Evolutionary conservation across 2,113 vertebrate genomes (phyloP), one percentile per base, ranked within the genome.

Genomic region (Fulmarus glacialis): DNA sequence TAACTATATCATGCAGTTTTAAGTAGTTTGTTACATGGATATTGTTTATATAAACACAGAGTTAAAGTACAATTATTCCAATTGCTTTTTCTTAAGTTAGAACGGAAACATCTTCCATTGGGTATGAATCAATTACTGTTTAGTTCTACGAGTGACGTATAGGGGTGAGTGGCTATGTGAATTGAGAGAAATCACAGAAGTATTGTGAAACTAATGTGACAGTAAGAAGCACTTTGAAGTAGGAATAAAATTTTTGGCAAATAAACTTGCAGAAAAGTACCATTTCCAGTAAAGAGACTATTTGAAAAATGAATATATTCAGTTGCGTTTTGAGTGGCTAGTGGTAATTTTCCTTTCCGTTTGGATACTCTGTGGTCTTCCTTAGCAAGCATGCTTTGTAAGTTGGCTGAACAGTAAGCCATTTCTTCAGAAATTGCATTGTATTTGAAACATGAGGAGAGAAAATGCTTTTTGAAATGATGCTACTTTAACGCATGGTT

Each of bases 401-500:
- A 64, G 6, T 36, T 90, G 72, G 40, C 22, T 59, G 58, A 90
- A 58, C 6, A 67, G 14, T 42, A 55, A 92, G 9, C 9, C 4
- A 47, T 50, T 83, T 13, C 30, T 91, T 40, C 45, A 91, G 73
- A 90, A 91, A 87, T 15, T 38, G 24, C 32, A 18, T 36, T 91
- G 26, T 50, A 30, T 73, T 95, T 85, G 87, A 77, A 91, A 83
- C 30, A 29, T 8, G 16, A 50, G 22, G 26, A 95, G 71, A 63
- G 58, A 50, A 85, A 83, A 55, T 67, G 80, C 82, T n/a, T 9
- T 53, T 87, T 67, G 62, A 63, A 87, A 62, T 89, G 60, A 79
- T 82, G 29, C 21, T 70, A 3, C 43, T 88, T 83, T 52, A 95
- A 75, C 16, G 17, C 52, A 52, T 83, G 82, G 45, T 43, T 83